Percentiles rank a stretch among this genome's conserved stretches.
These are phyloP conservation scores for Acleris holmiana DNA, from an alignment of 2,888 invertebrate species.

Conservation along the genomic window DNA sequence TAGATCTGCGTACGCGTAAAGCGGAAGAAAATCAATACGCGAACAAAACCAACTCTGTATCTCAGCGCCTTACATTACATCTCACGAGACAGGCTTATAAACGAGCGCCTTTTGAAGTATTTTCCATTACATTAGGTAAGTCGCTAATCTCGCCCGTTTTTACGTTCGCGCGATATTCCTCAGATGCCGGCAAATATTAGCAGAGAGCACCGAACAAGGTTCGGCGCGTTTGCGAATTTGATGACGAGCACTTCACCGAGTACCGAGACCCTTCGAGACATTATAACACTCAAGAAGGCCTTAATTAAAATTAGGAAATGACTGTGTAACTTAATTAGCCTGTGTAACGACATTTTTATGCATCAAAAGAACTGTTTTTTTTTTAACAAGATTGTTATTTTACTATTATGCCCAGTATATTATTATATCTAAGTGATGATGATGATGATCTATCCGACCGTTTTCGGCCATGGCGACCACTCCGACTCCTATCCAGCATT, in stretches of 20 bases:
- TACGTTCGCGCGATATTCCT: conserved; percentile 44
- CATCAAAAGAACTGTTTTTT: not conserved
- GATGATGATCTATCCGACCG: too few species aligned
- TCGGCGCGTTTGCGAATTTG: conserved; percentile 55
- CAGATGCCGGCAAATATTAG: conserved; percentile 58
- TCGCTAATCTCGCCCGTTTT: conserved; percentile 65
- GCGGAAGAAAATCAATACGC: conserved; percentile 19
- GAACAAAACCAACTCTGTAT: conserved; percentile 30
- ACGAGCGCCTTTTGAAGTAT: conserved; percentile 61
- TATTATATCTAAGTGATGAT: too few species aligned
- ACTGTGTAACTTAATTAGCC: conserved; percentile 3
- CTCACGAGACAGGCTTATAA: conserved; percentile 48
- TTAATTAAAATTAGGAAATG: conserved; percentile 38
- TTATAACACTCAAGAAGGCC: conserved; percentile 42
- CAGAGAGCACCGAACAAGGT: conserved; percentile 48
- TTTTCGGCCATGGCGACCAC: too few species aligned
- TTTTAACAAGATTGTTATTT: too few species aligned
- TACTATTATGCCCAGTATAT: too few species aligned
- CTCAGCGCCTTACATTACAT: conserved; percentile 45
- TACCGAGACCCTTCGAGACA: conserved; percentile 33
- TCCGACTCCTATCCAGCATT: too few species aligned
- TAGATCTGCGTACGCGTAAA: not conserved
- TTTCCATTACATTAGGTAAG: conserved; percentile 71
- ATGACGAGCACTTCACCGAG: conserved; percentile 48
- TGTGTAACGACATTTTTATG: not conserved